Evolutionary conservation across 2,797 vertebrate species (phyloP).

Genomic region (Cynopterus sphinx): DNA sequence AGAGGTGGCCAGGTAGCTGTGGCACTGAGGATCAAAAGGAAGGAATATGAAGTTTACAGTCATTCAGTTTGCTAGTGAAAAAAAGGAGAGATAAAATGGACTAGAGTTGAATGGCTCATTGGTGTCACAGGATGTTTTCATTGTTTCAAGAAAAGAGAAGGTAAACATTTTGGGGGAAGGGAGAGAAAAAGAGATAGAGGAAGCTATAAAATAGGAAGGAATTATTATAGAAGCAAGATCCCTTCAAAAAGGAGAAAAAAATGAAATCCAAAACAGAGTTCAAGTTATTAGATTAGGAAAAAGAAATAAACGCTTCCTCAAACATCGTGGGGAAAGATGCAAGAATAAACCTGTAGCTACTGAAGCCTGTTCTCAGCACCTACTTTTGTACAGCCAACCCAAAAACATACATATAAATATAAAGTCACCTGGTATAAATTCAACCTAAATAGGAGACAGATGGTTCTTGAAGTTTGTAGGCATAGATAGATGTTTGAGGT

Average conservation of each 20-base stretch:
- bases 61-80: neutral
- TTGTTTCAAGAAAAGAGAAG: constrained; percentile 25
- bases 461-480: constrained; percentile 55
- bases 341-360: neutral
- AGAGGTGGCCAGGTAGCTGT: no score
- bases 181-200: neutral
- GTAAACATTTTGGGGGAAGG: neutral
- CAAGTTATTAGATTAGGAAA: neutral
- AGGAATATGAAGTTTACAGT: neutral
- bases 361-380: neutral
- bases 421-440: constrained; percentile 51
- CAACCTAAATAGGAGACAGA: constrained; percentile 52
- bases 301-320: neutral
- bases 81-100: neutral
- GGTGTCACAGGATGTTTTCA: neutral
- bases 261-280: constrained; percentile 20
- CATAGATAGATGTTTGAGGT: constrained; percentile 56
- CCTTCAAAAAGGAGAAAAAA: neutral
- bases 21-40: neutral
- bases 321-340: neutral
- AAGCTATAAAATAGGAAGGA: neutral
- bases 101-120: neutral
- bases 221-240: neutral
- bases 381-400: neutral
- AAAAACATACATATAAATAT: neutral